Percentiles rank a stretch among this genome's conserved stretches.
Conservation (phyloP, 2,797 vertebrate species). For the Manis pentadactyla region DNA sequence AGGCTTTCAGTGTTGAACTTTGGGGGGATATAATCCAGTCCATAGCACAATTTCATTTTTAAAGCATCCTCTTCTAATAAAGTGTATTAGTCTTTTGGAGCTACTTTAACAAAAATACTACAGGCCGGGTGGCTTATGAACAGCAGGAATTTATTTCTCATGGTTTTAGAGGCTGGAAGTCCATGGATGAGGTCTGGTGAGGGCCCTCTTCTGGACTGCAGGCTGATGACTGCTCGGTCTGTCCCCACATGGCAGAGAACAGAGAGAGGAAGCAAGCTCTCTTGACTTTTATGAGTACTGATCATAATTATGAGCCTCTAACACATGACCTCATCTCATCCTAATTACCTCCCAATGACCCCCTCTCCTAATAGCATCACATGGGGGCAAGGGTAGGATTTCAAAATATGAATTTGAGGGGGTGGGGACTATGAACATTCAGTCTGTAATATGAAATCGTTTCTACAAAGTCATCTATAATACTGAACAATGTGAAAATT, state of each 20-base stretch:
- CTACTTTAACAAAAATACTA: neutral
- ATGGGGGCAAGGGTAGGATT: neutral
- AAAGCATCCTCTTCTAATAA: neutral
- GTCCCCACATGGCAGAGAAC: neutral
- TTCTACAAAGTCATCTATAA: neutral
- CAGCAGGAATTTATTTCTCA: neutral
- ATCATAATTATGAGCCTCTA: neutral
- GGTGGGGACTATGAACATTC: neutral
- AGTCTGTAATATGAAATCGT: neutral
- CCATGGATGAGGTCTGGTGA: neutral
- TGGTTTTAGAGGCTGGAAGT: neutral
- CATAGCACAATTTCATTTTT: neutral
- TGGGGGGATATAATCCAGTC: neutral
- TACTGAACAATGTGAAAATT: neutral
- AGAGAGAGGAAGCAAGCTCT: neutral
- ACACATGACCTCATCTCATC: neutral
- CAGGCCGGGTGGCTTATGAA: neutral
- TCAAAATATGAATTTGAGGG: neutral
- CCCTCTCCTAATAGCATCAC: neutral
- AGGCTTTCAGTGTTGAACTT: neutral
- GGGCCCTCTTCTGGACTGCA: neutral
- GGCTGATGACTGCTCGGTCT: neutral
- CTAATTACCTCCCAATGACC: neutral
- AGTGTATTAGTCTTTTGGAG: neutral
- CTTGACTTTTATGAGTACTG: neutral